These are phyloP conservation scores for Calypte anna DNA, from an alignment of 2,113 vertebrate genomes.

Conservation along the genomic window DNA sequence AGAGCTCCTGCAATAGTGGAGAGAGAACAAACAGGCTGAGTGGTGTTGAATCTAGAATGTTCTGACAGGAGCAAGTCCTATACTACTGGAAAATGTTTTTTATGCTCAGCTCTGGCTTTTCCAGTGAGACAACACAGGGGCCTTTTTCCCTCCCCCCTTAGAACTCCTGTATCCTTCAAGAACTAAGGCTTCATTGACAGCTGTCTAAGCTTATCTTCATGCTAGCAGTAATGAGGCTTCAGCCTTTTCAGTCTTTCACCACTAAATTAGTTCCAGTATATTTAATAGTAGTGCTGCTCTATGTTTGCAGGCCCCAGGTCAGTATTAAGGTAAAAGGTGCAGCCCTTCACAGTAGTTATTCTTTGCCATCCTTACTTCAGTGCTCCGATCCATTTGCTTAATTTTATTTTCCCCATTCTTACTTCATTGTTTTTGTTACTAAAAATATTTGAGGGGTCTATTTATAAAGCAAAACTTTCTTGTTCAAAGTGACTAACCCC, in stretches of 20 bases:
- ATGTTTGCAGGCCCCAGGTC: too few relatives aligned
- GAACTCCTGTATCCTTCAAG: not conserved
- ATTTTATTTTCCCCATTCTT: not conserved
- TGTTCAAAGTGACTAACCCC: not conserved
- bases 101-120: not conserved
- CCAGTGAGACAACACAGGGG: not conserved
- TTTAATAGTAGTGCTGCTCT: not conserved
- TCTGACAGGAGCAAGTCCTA: not conserved
- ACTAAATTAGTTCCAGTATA: not conserved
- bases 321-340: too few relatives aligned
- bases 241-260: not conserved
- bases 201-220: not conserved
- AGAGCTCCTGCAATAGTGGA: not conserved
- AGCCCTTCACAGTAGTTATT: too few relatives aligned
- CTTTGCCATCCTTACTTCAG: too few relatives aligned
- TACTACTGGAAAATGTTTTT: not conserved
- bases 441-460: not conserved
- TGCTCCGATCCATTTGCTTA: not conserved
- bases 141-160: not conserved
- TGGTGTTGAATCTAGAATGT: not conserved
- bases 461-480: not conserved
- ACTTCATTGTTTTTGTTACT: not conserved
- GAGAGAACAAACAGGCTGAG: not conserved
- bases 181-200: not conserved
- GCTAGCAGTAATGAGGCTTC: not conserved